These are phyloP conservation scores for Philaethria dido DNA, from an alignment of 2,888 invertebrate genomes.

Conservation along the genomic window DNA sequence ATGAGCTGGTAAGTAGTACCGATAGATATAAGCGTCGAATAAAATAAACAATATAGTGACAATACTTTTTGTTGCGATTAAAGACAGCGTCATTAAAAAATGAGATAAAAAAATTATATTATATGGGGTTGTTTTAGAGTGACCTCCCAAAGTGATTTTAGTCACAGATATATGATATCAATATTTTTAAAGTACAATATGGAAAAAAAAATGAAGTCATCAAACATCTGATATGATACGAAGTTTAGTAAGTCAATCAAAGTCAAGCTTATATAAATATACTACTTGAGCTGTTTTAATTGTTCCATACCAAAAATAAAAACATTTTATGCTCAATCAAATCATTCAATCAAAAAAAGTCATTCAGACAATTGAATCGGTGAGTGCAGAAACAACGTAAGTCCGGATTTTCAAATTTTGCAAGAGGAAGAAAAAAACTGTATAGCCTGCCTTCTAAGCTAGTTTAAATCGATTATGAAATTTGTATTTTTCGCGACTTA, in stretches of 20 bases:
- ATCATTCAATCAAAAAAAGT: not conserved
- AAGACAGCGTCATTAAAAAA: constrained; percentile 19
- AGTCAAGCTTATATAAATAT: not conserved
- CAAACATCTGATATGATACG: too few species aligned
- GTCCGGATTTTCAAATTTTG: too few species aligned
- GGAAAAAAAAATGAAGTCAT: not conserved
- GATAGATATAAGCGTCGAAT: not conserved
- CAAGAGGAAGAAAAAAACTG: too few species aligned
- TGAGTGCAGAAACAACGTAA: too few species aligned
- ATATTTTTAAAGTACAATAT: not conserved
- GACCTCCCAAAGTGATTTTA: not conserved
- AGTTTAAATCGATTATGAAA: too few species aligned
- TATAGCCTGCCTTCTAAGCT: too few species aligned
- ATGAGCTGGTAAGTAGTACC: not conserved
- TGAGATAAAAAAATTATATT: not conserved
- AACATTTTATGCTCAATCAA: not conserved
- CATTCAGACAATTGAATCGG: too few species aligned
- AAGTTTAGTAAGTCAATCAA: too few species aligned
- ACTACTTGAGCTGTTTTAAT: not conserved
- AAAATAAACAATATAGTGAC: not conserved
- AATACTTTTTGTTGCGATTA: constrained; percentile 12
- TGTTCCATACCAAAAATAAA: too few species aligned
- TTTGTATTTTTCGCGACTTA: too few species aligned
- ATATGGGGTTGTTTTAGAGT: not conserved
- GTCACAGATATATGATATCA: not conserved